Evolutionary conservation across 2,113 vertebrate species (phyloP).

Genomic region (Eolophus roseicapilla): DNA sequence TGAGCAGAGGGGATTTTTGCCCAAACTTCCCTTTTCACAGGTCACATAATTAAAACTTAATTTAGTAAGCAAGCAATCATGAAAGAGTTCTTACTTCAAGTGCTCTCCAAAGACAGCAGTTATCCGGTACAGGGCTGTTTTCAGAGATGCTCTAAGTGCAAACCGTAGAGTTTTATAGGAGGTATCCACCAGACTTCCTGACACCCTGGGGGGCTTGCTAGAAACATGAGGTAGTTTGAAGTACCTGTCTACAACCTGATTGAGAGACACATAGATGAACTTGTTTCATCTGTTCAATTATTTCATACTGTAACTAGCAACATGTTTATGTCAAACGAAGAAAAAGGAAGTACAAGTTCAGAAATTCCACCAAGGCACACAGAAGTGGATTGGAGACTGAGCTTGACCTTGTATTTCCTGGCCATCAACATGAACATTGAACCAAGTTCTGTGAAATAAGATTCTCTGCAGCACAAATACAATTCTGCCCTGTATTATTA

Average conservation of each 20-base stretch:
- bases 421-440: background rate
- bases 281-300: background rate
- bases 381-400: background rate
- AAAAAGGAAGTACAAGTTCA: background rate
- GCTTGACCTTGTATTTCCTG: background rate
- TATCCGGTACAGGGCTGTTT: conserved; percentile 94
- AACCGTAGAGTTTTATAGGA: conserved; percentile 93
- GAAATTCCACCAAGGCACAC: background rate
- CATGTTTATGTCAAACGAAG: background rate
- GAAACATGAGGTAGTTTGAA: conserved; percentile 98
- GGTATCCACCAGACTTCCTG: conserved; percentile 83
- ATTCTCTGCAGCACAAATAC: background rate
- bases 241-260: conserved; percentile 92
- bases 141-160: conserved; percentile 89
- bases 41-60: background rate
- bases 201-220: conserved; percentile 83
- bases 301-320: background rate
- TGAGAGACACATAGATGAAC: background rate
- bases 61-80: background rate
- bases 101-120: conserved; percentile 92
- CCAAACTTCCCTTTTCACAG: background rate
- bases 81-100: conserved; percentile 83
- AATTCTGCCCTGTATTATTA: background rate
- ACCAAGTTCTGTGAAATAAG: background rate
- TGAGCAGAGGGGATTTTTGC: background rate